A percentile compares a stretch with the other conserved stretches of the same genome.
Conservation (phyloP, 2,113 vertebrate species). For the Otocyon megalotis region DNA sequence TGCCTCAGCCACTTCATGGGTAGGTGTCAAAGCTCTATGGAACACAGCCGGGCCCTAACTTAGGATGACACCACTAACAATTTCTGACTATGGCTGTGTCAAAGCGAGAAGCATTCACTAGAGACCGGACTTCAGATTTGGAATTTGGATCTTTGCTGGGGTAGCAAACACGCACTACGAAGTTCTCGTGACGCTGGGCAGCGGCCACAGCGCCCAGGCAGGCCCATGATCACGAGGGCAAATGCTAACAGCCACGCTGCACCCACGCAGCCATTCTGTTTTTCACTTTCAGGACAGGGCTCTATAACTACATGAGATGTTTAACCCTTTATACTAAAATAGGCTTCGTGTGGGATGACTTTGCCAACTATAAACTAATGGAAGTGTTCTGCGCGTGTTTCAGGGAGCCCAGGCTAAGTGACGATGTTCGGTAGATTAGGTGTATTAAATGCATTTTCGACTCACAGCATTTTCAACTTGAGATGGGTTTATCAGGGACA, state of each 20-base stretch:
- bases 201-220: background rate
- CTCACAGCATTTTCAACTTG: background rate
- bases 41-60: background rate
- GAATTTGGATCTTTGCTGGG: background rate
- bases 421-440: background rate
- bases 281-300: background rate
- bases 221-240: accelerated
- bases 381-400: background rate
- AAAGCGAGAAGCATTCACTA: background rate
- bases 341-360: background rate
- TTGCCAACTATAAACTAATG: background rate
- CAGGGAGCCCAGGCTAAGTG: background rate
- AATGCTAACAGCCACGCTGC: background rate
- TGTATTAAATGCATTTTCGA: background rate
- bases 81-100: background rate
- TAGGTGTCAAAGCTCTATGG: accelerated
- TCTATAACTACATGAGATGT: background rate
- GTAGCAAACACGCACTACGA: too few species aligned
- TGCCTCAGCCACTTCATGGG: background rate
- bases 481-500: background rate
- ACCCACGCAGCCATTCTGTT: background rate
- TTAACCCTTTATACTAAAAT: too few species aligned
- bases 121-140: background rate
- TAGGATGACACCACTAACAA: background rate
- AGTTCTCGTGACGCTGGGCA: background rate